These are phyloP conservation scores for Cephalopholis sonnerati DNA, from an alignment of 2,113 vertebrate genomes.

Conservation along the genomic window DNA sequence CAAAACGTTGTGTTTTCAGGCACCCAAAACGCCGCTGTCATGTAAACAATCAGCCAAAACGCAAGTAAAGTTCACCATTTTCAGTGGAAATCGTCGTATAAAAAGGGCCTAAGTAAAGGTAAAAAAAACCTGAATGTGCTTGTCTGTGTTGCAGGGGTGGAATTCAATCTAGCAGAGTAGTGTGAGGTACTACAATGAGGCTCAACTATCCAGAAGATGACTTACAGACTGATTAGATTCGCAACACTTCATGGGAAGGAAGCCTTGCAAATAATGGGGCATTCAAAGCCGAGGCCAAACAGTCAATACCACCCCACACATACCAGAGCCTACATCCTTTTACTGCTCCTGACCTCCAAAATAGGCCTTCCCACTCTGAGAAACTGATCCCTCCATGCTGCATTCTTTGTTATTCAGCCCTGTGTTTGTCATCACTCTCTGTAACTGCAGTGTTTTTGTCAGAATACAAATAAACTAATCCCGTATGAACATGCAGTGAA, in stretches of 20 bases:
- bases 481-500: neutral
- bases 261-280: conserved; percentile 67
- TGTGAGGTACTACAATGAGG: conserved; percentile 26
- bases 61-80: too few species aligned
- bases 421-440: conserved; percentile 55
- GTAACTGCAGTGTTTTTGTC: conserved; percentile 30
- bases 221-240: conserved; percentile 62
- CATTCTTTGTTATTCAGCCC: conserved; percentile 52
- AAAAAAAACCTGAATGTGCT: neutral
- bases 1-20: too few species aligned
- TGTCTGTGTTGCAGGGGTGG: neutral
- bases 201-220: conserved; percentile 34
- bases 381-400: conserved; percentile 54
- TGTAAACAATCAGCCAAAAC: too few species aligned
- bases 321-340: conserved; percentile 58
- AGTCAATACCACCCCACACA: conserved; percentile 69
- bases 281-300: conserved; percentile 72
- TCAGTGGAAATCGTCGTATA: too few species aligned
- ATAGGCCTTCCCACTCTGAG: conserved; percentile 53
- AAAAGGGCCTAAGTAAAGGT: too few species aligned
- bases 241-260: conserved; percentile 61
- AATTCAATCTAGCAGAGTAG: neutral
- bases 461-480: conserved; percentile 30
- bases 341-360: conserved; percentile 43
- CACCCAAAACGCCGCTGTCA: too few species aligned